Percentiles rank a stretch among this genome's conserved stretches.
phyloP scores from a whole-genome alignment of 2,113 vertebrate species.

The Paramisgurnus dabryanus region DNA sequence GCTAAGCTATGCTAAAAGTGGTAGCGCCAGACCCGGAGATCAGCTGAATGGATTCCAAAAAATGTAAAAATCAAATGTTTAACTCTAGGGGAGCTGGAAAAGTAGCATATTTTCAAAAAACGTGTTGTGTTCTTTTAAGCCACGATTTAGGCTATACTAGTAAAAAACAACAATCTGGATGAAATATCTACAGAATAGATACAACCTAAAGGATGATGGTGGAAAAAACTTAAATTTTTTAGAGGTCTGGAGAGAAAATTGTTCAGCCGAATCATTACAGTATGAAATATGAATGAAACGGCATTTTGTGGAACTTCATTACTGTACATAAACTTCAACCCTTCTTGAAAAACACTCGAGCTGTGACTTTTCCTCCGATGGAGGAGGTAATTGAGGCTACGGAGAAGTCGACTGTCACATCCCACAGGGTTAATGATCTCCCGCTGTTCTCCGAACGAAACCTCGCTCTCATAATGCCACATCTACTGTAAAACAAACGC shows the following conservation, averaged over 20 bases:
- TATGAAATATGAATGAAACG: slow-evolving; percentile 30
- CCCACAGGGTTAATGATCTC: slow-evolving; percentile 41
- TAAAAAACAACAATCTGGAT: background rate
- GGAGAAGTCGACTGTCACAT: slow-evolving; percentile 25
- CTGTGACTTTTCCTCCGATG: slow-evolving; percentile 9
- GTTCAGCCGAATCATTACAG: slow-evolving; percentile 1
- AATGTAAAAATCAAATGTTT: no score
- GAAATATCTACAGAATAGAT: background rate
- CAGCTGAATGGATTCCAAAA: no score
- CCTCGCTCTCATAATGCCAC: slow-evolving; percentile 22
- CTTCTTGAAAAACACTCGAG: background rate
- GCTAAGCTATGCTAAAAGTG: no score
- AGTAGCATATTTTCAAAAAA: no score
- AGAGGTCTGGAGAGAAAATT: background rate
- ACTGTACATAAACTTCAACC: slow-evolving; percentile 32
- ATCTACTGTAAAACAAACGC: slow-evolving; percentile 47
- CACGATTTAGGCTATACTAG: no score
- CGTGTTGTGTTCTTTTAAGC: no score
- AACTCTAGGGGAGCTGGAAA: no score
- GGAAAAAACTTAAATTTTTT: background rate
- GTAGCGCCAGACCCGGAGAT: no score
- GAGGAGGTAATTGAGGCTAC: slow-evolving; percentile 28
- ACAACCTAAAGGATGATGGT: background rate
- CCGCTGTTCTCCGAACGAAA: slow-evolving; percentile 19
- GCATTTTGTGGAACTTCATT: slow-evolving; percentile 37